Conservation (phyloP, 92 coral and sea anemone genomes). For the Actinernus sp. region DNA sequence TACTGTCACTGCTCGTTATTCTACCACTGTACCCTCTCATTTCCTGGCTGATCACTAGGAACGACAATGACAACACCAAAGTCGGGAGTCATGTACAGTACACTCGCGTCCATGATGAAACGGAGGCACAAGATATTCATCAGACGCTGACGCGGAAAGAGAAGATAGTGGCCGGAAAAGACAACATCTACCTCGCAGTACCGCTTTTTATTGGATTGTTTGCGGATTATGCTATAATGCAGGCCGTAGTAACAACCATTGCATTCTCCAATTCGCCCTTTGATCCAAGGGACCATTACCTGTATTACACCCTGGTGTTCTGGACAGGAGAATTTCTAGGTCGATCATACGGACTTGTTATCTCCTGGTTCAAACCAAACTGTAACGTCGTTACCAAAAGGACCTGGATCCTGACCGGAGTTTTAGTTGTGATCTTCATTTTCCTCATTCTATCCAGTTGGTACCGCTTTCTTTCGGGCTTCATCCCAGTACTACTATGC, state of each 20-base stretch:
- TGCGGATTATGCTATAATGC: constrained; percentile 45
- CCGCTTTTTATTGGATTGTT: constrained; percentile 31
- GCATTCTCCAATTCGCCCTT: constrained; percentile 38
- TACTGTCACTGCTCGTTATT: constrained; percentile 18
- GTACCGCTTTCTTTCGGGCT: constrained; percentile 37
- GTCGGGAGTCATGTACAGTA: constrained; percentile 18
- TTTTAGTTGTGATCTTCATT: constrained; percentile 18
- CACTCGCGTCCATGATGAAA: constrained; percentile 15
- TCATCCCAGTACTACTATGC: constrained; percentile 25
- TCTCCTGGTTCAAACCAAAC: constrained; percentile 44
- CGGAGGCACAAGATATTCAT: not conserved
- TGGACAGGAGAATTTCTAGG: constrained; percentile 54
- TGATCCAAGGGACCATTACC: constrained; percentile 46
- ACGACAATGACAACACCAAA: not conserved
- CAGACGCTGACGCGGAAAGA: constrained; percentile 22
- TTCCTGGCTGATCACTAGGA: constrained; percentile 15
- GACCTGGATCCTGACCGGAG: constrained; percentile 32
- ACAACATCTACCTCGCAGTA: constrained; percentile 48
- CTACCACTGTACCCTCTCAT: constrained; percentile 37
- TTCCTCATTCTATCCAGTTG: constrained; percentile 33
- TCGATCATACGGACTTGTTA: constrained; percentile 34
- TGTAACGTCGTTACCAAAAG: constrained; percentile 28
- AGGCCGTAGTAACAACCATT: constrained; percentile 36
- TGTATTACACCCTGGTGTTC: constrained; percentile 34
- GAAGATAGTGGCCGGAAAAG: constrained; percentile 26